Base-by-base conservation (phyloP, 2,888 invertebrate genomes). In the Athetis lepigone region DNA sequence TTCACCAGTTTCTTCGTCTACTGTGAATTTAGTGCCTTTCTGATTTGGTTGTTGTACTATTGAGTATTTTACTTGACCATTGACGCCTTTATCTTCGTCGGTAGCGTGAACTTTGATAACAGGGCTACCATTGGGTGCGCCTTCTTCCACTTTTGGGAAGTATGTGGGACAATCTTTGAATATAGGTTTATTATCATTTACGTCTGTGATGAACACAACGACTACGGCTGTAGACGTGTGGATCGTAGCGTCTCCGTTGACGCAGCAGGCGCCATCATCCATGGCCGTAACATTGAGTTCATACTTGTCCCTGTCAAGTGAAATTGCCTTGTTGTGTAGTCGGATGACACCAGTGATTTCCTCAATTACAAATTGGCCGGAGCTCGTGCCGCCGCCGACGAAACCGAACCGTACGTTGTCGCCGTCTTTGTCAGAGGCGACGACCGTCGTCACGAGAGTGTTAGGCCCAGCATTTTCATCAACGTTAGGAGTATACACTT, bases 211-310 rank as follows among this genome's bases (percentile, higher is more conserved):
- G 89, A 99, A 99, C 0, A 99, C 99, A 0, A 99, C 98, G 0
- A 99, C 98, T 1, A 98, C 98, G 7, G 99, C 99, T 0, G 98
- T 98, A 49, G 98, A 98, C 0, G 98, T 98, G 87, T 99, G 98
- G 78, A 98, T 98, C 0, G 97, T 98, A 2, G 96, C 96, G 79
- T 97, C 98, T 3, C 98, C 98, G 75, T 98, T 98, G 13, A 97
- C 97, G 88, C 99, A 99, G 88, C 99, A 99, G 1, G 98, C 98
- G 0, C 99, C 99, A 88, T 99, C 99, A 88, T 99, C 99, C 95
- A 98, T 97, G 2, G 99, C 99, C 0, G 99, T 99, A 8, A 99
- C 99, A 88, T 99, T 99, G 62, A 99, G 92, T 88, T 98, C 98
- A 88, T 99, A 99, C 89, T 99, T 99, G 88, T 99, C 98, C 72